phyloP scores from a whole-genome alignment of 2,113 vertebrate species.

The Hippotragus niger region DNA sequence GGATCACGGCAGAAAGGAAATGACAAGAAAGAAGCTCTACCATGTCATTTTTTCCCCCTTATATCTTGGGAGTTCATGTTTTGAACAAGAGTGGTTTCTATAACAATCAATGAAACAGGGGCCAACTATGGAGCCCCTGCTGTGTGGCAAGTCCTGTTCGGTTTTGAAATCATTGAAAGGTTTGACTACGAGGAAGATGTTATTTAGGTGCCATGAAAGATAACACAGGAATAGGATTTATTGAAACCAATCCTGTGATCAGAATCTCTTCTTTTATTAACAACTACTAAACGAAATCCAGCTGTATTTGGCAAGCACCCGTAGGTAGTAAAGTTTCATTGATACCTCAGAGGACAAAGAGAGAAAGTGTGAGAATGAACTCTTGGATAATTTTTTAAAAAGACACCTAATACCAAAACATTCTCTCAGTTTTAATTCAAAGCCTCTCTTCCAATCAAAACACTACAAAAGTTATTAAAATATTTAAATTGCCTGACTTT shows the following conservation, averaged over 20 bases:
- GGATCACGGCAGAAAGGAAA: not conserved
- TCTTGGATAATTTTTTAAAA: conserved; percentile 22
- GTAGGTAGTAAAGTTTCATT: conserved; percentile 23
- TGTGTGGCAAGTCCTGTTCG: not conserved
- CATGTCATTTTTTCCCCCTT: conserved; percentile 36
- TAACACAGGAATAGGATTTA: not conserved
- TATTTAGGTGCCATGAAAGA: conserved; percentile 24
- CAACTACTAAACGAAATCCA: not conserved
- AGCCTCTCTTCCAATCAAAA: conserved; percentile 60
- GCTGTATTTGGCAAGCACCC: not conserved
- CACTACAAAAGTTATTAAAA: conserved; percentile 53
- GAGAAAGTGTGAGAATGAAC: conserved; percentile 57
- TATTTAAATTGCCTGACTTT: conserved; percentile 44
- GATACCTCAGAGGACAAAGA: conserved; percentile 57
- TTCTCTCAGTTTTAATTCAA: conserved; percentile 40
- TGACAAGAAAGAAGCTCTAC: not conserved
- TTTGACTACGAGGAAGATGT: not conserved
- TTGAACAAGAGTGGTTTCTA: conserved; percentile 46
- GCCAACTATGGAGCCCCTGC: conserved; percentile 1
- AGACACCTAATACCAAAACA: conserved; percentile 40
- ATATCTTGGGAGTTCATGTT: conserved; percentile 3
- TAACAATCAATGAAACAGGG: conserved; percentile 30
- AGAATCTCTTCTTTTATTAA: not conserved
- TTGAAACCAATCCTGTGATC: not conserved
- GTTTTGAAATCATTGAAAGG: conserved; percentile 28